These are phyloP conservation scores for Gobius niger DNA, from an alignment of 2,113 vertebrate species.

Conservation along the genomic window DNA sequence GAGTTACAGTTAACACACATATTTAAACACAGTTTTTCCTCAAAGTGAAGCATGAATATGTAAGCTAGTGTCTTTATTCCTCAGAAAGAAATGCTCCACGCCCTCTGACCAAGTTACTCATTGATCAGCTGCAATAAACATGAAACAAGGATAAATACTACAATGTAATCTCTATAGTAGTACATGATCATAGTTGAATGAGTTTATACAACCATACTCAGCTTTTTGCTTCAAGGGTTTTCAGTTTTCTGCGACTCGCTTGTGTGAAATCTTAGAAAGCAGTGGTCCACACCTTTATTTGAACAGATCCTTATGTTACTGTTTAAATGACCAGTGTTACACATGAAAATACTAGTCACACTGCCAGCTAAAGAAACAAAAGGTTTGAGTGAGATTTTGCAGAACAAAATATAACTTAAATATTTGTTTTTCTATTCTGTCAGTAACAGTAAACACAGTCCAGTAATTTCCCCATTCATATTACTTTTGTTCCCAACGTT, in stretches of 20 bases:
- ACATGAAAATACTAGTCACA: background rate
- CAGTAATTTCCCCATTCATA: conserved; percentile 20
- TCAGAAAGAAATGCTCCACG: conserved; percentile 46
- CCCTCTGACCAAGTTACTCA: conserved; percentile 72
- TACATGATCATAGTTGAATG: background rate
- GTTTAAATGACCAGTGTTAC: background rate
- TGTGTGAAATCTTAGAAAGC: background rate
- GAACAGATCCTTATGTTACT: background rate
- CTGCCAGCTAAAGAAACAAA: background rate
- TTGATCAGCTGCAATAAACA: conserved; percentile 68
- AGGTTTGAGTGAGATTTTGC: background rate
- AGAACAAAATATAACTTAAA: no score
- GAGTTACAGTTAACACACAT: conserved; percentile 1
- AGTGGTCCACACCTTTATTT: conserved; percentile 6
- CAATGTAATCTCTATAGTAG: conserved; percentile 22
- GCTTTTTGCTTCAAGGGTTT: background rate
- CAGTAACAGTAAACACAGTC: conserved; percentile 44
- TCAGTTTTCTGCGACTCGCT: background rate
- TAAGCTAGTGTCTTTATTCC: conserved; percentile 23
- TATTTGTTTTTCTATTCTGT: background rate
- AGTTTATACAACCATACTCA: background rate
- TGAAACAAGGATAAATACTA: conserved; percentile 42
- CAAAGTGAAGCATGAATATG: conserved; percentile 5
- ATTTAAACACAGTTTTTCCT: background rate
- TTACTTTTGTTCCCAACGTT: conserved; percentile 15